Conservation (phyloP, 2,113 vertebrate species). For the Percopsis transmontana region DNA sequence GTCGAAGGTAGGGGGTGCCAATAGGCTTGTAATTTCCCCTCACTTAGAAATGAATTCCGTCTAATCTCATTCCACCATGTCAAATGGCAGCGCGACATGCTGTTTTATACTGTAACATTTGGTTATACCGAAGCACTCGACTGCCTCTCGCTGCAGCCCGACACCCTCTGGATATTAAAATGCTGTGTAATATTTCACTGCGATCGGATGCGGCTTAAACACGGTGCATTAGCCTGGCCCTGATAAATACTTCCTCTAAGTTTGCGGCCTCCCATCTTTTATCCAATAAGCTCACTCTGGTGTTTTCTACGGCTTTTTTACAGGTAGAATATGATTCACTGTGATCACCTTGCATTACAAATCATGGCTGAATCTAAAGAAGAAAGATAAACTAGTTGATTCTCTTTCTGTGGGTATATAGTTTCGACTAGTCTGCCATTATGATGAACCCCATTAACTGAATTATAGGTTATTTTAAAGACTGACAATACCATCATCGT, state of each 20-base stretch:
- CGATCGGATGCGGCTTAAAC: conserved; percentile 74
- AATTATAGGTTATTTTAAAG: conserved; percentile 14
- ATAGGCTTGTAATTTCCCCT: conserved; percentile 80
- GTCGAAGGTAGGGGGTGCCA: conserved; percentile 51
- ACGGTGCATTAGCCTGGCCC: conserved; percentile 70
- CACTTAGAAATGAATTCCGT: conserved; percentile 84
- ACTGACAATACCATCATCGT: background rate
- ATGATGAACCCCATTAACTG: conserved; percentile 14
- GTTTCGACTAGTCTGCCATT: background rate
- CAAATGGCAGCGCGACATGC: conserved; percentile 78
- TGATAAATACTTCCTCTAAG: conserved; percentile 60
- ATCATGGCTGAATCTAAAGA: conserved; percentile 51
- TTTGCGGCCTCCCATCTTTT: conserved; percentile 53
- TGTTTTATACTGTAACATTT: conserved; percentile 83
- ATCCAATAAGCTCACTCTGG: conserved; percentile 47
- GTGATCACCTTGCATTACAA: conserved; percentile 29
- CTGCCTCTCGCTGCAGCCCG: conserved; percentile 69
- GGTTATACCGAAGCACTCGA: conserved; percentile 79
- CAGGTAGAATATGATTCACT: conserved; percentile 35
- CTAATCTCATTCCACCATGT: conserved; percentile 84
- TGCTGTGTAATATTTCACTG: conserved; percentile 71
- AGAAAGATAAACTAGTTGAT: conserved; percentile 23
- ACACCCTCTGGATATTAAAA: conserved; percentile 82
- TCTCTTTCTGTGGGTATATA: background rate
- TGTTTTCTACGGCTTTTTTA: conserved; percentile 19